phyloP scores from a whole-genome alignment of 2,888 invertebrate species.

The Argyra leucocephala region DNA sequence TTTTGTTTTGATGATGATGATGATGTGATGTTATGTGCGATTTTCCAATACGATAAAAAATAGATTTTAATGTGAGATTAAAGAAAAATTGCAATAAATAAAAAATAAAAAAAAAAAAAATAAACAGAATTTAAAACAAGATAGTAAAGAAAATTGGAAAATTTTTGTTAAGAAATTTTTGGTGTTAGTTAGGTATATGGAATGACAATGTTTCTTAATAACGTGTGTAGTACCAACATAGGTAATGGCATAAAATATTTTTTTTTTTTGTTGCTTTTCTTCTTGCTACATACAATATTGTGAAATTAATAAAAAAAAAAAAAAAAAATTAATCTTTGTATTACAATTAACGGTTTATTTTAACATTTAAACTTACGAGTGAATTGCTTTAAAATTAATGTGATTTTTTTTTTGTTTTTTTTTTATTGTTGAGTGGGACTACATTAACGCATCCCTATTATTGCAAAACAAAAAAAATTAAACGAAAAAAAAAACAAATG shows the following conservation, averaged over 20 bases:
- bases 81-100: too few species aligned
- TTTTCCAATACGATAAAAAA: background rate
- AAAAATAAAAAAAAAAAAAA: too few species aligned
- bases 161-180: background rate
- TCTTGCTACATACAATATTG: background rate
- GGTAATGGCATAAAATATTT: background rate
- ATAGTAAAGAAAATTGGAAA: slow-evolving; percentile 6
- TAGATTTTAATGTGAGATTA: slow-evolving; percentile 4
- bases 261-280: background rate
- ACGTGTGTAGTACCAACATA: background rate
- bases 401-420: too few species aligned
- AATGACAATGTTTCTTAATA: slow-evolving; percentile 3
- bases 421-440: too few species aligned
- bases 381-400: too few species aligned
- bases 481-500: too few species aligned
- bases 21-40: background rate
- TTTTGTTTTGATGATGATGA: background rate
- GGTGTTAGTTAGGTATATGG: background rate
- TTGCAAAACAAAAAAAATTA: too few species aligned
- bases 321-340: too few species aligned
- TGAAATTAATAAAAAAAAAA: background rate
- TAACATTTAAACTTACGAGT: too few species aligned
- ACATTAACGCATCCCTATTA: too few species aligned
- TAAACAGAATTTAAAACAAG: background rate
- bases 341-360: too few species aligned